Evolutionary conservation across 2,113 vertebrate species (phyloP), one percentile per base, ranked within the genome.

Genomic region (Hypomesus transpacificus): DNA sequence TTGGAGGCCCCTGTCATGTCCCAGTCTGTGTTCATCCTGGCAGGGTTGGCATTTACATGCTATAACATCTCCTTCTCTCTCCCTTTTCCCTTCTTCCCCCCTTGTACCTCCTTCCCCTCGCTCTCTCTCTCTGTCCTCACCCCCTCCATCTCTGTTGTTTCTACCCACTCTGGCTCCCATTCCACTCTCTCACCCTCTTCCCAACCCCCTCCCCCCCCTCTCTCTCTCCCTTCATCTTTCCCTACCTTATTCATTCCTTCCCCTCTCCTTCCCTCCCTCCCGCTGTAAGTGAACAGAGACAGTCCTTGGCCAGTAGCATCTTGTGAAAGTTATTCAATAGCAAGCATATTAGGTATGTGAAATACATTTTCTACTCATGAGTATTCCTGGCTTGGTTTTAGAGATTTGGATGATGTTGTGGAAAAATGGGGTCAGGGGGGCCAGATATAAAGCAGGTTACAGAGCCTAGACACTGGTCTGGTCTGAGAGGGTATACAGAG

Each of bases 351-450:
- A 86, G 70, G 74, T 56, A 71, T 73, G 70, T 79, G 73, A 87
- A 82, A 85, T 78, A 86, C 70, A 79, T 78, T 71, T 78, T 82
- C 60, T 71, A 63, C 26, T 39, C 70, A 67, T 11, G 71, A 73
- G 70, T 83, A 82, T 77, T 76, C 75, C 78, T 86, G 82, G 82
- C 84, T 70, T 56, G 68, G 53, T 81, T 79, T 75, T 75, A 28
- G 56, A 31, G 61, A 84, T 87, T 85, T 87, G 86, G 86, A 85
- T 46, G 70, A 60, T 57, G 64, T 80, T 78, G 66, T 83, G 86
- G 84, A 87, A 86, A 87, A 85, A 74, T 66, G 64, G 69, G 70
- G 64, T 28, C 71, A 71, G 76, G 71, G 71, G 78, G 75, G 77
- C 79, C 82, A 84, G 81, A 84, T 75, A 67, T 80, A 79, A 79